Evolutionary conservation across 2,797 vertebrate genomes (phyloP).

Genomic region (Eidolon dupreanum): DNA sequence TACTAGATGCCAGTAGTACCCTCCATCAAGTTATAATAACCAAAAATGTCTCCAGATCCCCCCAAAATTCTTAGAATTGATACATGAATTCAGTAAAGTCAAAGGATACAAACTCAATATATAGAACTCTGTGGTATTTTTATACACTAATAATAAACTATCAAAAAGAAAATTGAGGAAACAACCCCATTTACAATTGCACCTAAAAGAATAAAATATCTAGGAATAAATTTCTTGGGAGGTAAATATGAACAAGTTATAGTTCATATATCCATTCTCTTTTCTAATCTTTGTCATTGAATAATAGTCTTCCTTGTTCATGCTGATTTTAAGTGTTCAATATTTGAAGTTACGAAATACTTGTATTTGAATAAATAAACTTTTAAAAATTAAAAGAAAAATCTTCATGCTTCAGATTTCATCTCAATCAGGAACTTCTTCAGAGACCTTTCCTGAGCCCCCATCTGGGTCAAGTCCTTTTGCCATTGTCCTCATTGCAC

Average conservation of each 20-base stretch:
- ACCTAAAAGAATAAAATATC: too few relatives aligned
- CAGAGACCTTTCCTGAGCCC: not conserved
- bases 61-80: not conserved
- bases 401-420: not conserved
- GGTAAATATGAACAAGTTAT: not conserved
- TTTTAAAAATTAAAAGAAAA: not conserved
- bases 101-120: not conserved
- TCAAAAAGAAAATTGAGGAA: not conserved
- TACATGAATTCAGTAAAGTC: not conserved
- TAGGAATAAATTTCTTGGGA: not conserved
- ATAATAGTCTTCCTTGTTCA: constrained; percentile 44
- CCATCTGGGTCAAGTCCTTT: not conserved
- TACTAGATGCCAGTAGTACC: not conserved
- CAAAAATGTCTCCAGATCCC: not conserved
- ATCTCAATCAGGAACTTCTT: not conserved
- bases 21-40: not conserved
- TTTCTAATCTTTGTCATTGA: not conserved
- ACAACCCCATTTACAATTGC: not conserved
- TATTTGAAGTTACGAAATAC: constrained; percentile 50
- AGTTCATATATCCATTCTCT: not conserved
- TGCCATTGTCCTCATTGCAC: not conserved
- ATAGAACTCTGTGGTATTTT: not conserved
- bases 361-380: constrained; percentile 62
- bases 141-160: not conserved
- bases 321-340: constrained; percentile 42